phyloP scores from a whole-genome alignment of 2,113 vertebrate genomes.

The Mormyrus iriodes region DNA sequence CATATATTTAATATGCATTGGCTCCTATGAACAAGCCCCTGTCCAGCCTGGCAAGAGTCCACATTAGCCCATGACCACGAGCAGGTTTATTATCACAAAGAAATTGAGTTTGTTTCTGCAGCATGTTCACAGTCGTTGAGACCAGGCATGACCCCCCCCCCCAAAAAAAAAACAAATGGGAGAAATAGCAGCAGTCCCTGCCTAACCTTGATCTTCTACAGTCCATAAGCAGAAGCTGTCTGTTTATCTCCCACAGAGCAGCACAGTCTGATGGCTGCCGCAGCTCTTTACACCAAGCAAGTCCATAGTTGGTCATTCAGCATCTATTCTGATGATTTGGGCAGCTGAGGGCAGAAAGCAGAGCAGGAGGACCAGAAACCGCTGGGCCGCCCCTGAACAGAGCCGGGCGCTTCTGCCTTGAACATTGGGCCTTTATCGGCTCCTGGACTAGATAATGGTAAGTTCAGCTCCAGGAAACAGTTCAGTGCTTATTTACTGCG shows the following conservation, averaged over 20 bases:
- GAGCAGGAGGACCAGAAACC: not conserved
- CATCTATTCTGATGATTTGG: not conserved
- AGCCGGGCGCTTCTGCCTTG: not conserved
- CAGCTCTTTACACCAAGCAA: slow-evolving; percentile 47
- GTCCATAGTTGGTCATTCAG: slow-evolving; percentile 1
- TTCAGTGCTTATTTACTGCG: slow-evolving; percentile 17
- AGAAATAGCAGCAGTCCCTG: slow-evolving; percentile 26
- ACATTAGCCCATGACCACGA: not conserved
- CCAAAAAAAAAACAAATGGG: not conserved
- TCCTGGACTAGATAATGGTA: not conserved
- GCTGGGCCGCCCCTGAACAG: not conserved
- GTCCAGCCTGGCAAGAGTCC: not conserved
- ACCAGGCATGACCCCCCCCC: slow-evolving; percentile 14
- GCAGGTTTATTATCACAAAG: not conserved
- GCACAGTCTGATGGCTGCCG: slow-evolving; percentile 37
- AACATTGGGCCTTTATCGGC: not conserved
- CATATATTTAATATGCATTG: not conserved
- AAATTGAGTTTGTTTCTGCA: not conserved
- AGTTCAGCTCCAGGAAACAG: not conserved
- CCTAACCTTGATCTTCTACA: slow-evolving; percentile 23
- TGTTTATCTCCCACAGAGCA: slow-evolving; percentile 35
- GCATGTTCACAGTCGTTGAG: not conserved
- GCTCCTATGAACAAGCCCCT: not conserved
- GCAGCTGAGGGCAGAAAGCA: not conserved
- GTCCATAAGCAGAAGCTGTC: slow-evolving; percentile 32